Base-by-base conservation (phyloP, 2,797 vertebrate genomes). In the Stomatorhinus walkeri region DNA sequence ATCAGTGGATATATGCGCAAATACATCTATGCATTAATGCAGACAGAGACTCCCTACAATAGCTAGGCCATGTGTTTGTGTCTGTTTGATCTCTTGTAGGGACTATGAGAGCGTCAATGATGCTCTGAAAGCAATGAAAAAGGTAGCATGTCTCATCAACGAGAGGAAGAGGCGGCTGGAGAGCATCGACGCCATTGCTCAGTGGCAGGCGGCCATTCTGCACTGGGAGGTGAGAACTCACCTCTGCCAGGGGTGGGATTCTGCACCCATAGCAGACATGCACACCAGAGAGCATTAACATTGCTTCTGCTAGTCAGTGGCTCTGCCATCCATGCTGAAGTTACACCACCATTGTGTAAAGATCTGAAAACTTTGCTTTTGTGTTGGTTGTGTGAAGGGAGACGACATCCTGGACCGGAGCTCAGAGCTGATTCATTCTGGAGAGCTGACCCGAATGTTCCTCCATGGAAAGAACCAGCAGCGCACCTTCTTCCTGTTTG, bases 401-500 rank as follows among this genome's bases (percentile, higher is more conserved):
- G 94, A 95, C 88, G 96, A 97, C 87, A 94, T 98, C 81, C 94
- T 99, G 91, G 96, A 95, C 87, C 95, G 96, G 91, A 99, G 98
- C 93, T 99, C 98, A 0, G 97, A 99, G 92, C 93, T 99, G 89
- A 98, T 99, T 93, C 97, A 99, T 92, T 98, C 98, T 0, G 98
- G 98, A 4, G 98, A 99, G 89, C 93, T 99, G 93, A 97, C 96
- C 54, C 97, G 95, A 88, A 88, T 97, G 87, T 93, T 97, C 14
- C 96, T 95, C 88, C 97, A 98, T 64, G 97, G 98, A 89, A 98
- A 96, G 94, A 97, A 96, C 91, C 98, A 99, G 92, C 98, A 98
- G 92, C 97, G 98, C 92, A 97, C 95, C 87, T 98, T 97, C 95
- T 99, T 99, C 94, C 96, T 99, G 84, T 99, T 99, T 52, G 98